These are phyloP conservation scores for Macrochelys suwanniensis DNA, from an alignment of 2,797 vertebrate species.

Conservation along the genomic window DNA sequence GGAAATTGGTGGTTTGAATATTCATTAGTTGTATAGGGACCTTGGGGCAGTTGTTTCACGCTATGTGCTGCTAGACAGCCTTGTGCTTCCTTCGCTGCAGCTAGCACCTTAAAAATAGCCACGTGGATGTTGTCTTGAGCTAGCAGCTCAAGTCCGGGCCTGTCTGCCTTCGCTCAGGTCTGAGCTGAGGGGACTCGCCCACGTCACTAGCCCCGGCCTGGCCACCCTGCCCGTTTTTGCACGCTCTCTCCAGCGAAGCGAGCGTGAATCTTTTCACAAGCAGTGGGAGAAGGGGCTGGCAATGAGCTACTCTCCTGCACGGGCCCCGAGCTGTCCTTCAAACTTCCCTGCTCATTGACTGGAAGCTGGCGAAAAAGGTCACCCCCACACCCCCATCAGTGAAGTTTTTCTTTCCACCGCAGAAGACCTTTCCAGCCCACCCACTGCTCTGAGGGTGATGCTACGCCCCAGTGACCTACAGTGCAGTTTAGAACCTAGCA, in stretches of 20 bases:
- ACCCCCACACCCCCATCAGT: background rate
- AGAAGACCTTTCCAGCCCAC: background rate
- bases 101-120: background rate
- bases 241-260: no score
- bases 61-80: no score
- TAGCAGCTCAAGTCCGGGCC: background rate
- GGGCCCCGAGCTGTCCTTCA: background rate
- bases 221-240: no score
- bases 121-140: background rate
- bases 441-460: background rate
- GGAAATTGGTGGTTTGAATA: background rate
- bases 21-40: no score
- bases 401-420: background rate
- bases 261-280: background rate
- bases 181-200: background rate
- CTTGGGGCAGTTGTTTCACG: background rate
- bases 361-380: background rate
- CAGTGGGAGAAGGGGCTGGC: background rate
- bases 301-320: background rate
- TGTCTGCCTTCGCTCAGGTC: background rate
- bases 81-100: no score
- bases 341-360: background rate
- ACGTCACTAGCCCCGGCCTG: background rate
- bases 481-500: background rate
- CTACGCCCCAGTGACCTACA: accelerated